Evolutionary conservation across 2,797 vertebrate genomes (phyloP), one percentile per base, ranked within the genome.

Genomic region (Gallinago solitaria): DNA sequence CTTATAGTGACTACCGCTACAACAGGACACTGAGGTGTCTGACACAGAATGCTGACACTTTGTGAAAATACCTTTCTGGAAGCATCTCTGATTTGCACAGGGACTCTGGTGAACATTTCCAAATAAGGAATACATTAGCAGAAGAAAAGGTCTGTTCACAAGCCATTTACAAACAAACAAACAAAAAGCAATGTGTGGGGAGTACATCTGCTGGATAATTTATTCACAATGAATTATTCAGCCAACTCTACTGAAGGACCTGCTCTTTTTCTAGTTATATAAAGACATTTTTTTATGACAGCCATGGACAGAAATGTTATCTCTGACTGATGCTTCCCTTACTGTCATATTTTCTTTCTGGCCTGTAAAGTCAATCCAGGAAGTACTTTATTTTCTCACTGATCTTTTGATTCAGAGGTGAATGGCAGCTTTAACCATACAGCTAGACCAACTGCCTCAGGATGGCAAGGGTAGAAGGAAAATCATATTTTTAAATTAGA

Each of bases 211-310:
- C 57, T 95, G 87, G 83, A 68, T 95, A 94, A 95, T 95, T 94
- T 96, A 96, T 96, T 95, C 92, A 87, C 73, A 83, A 95, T 94
- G 91, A 96, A 96, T 96, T 93, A 96, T 96, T 95, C 95, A 96
- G 63, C 37, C 87, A 90, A 56, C 47, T 86, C 76, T 53, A 75
- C 65, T 83, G 80, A 83, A 95, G 65, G 59, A 89, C 82, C 50
- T 89, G 54, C 16, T 59, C 86, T 76, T 95, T 79, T 30, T 10
- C n/a, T 83, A 59, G 76, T 91, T 94, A 83, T 83, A 93, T 82
- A 80, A 87, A 79, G 63, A 87, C 80, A 9, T 77, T 93, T 63
- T 79, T 92, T 68, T 30, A 60, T 77, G 85, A 91, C 87, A 96
- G 25, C 61, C 47, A 75, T 57, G 73, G 85, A 86, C 84, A 86